These are phyloP conservation scores for Liodrosophila aerea DNA, from an alignment of 2,888 invertebrate genomes.

Conservation along the genomic window DNA sequence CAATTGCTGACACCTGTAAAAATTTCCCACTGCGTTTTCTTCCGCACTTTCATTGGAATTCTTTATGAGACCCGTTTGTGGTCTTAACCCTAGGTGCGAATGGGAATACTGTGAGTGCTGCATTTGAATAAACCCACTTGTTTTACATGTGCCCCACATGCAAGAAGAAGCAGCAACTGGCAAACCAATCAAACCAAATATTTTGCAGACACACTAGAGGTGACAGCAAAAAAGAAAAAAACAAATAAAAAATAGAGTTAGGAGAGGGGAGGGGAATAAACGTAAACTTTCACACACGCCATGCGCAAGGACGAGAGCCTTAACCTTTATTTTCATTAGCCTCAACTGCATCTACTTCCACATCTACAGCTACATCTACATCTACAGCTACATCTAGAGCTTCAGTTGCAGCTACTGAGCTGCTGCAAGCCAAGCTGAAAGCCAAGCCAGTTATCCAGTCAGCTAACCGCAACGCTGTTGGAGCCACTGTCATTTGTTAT, in stretches of 20 bases:
- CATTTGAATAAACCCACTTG: constrained; percentile 53
- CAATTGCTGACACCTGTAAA: constrained; percentile 51
- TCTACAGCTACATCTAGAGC: constrained; percentile 7
- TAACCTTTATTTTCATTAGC: constrained; percentile 67
- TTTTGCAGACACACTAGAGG: constrained; percentile 31
- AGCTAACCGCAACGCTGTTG: constrained; percentile 53
- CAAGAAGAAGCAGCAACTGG: no score
- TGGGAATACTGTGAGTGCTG: constrained; percentile 20
- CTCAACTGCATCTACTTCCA: constrained; percentile 15
- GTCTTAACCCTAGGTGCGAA: constrained; percentile 37
- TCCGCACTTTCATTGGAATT: no score
- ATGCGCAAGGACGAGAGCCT: constrained; percentile 11
- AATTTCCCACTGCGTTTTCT: constrained; percentile 1
- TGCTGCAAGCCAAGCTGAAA: constrained; percentile 13
- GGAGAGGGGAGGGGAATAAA: no score
- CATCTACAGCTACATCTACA: no score
- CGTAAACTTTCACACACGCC: constrained; percentile 47
- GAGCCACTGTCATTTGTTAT: constrained; percentile 76
- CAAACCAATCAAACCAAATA: constrained; percentile 46
- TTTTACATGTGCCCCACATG: neutral
- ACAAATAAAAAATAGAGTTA: no score
- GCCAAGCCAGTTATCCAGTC: constrained; percentile 46
- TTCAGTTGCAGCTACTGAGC: constrained; percentile 21
- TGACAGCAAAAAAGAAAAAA: constrained; percentile 26
- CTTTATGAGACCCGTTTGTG: neutral